A percentile compares a stretch with the other conserved stretches of the same genome.
These are phyloP conservation scores for Alviniconcha marisindica DNA, from an alignment of 1,140 invertebrate species.

Conservation along the genomic window DNA sequence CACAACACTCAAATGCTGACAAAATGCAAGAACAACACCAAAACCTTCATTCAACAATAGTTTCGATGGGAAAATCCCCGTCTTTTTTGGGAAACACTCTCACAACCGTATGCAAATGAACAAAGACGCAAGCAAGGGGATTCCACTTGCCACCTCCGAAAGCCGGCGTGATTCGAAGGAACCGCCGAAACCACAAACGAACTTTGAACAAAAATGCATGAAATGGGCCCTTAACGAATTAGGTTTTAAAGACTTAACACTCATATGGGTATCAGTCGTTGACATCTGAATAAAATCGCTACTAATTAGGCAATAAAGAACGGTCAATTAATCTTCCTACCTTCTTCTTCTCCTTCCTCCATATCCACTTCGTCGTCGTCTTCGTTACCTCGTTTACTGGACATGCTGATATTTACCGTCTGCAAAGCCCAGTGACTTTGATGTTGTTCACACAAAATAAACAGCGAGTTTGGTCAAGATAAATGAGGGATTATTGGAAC, in stretches of 20 bases:
- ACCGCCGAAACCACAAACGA: not conserved
- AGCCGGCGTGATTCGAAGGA: constrained; percentile 14
- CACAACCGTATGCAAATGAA: constrained; percentile 63
- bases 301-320: constrained; percentile 7
- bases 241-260: too few species aligned
- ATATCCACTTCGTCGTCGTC: constrained; percentile 55
- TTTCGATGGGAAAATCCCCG: constrained; percentile 52
- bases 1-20: not conserved
- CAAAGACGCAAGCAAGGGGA: constrained; percentile 52
- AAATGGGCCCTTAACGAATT: too few species aligned
- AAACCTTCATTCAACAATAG: constrained; percentile 7
- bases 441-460: constrained; percentile 12
- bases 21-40: constrained; percentile 9
- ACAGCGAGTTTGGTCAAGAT: constrained; percentile 19
- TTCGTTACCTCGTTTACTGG: constrained; percentile 48
- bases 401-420: constrained; percentile 36
- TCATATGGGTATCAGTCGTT: too few species aligned
- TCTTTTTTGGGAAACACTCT: constrained; percentile 39
- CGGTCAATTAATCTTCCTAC: constrained; percentile 25
- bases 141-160: constrained; percentile 11
- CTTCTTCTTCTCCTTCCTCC: constrained; percentile 55
- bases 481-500: constrained; percentile 34
- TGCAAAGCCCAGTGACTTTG: not conserved
- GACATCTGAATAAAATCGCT: not conserved
- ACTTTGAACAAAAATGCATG: too few species aligned